Percentiles rank a stretch among this genome's conserved stretches.
Evolutionary conservation across 1,140 invertebrate species (phyloP).

Genomic region (Ceratitis capitata): DNA sequence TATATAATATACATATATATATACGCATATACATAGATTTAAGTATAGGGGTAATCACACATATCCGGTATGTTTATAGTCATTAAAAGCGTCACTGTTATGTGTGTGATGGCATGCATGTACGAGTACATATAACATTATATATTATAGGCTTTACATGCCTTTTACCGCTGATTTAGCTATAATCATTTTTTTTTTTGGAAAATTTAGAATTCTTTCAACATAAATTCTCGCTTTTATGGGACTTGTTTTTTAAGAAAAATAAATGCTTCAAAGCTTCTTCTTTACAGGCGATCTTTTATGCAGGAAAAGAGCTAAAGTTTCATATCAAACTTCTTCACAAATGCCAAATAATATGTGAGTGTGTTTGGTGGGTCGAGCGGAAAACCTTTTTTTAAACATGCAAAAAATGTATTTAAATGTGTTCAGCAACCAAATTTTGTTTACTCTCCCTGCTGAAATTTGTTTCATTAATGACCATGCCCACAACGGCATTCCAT

Average conservation of each 20-base stretch:
- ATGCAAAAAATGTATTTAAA: too few species aligned
- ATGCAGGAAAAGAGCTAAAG: too few species aligned
- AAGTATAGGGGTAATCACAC: constrained; percentile 25
- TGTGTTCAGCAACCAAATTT: too few species aligned
- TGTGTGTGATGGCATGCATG: neutral
- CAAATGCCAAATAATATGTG: too few species aligned
- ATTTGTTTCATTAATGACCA: too few species aligned
- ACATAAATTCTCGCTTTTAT: neutral
- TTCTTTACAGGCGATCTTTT: neutral
- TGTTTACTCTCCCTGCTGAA: too few species aligned
- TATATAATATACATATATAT: too few species aligned
- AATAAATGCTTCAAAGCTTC: neutral
- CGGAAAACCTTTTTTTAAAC: too few species aligned
- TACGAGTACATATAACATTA: neutral
- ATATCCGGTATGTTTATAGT: constrained; percentile 19
- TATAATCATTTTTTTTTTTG: neutral
- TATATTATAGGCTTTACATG: neutral
- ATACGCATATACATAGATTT: too few species aligned
- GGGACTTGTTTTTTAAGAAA: neutral
- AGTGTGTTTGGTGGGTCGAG: neutral
- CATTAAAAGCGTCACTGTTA: constrained; percentile 10
- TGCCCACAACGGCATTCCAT: too few species aligned
- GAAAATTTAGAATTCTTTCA: neutral
- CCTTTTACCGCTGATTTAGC: neutral
- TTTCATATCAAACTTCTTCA: too few species aligned